A percentile compares a stretch with the other conserved stretches of the same genome.
phyloP scores from a whole-genome alignment of 2,888 invertebrate genomes.

The Perizoma flavofasciatum region DNA sequence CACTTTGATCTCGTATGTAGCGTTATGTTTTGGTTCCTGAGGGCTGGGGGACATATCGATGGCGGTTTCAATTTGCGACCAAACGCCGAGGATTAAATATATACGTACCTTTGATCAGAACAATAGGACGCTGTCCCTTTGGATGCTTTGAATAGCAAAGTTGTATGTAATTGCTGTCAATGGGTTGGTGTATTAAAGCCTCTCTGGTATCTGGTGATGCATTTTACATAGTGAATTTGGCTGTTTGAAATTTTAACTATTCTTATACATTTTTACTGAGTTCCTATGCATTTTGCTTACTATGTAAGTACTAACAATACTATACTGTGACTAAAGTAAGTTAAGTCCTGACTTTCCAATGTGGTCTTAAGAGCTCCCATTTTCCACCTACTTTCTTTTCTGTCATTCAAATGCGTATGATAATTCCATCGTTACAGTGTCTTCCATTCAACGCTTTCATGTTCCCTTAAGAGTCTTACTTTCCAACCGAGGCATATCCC shows the following conservation, averaged over 20 bases:
- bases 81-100: slow-evolving; percentile 57
- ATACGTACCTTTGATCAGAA: slow-evolving; percentile 38
- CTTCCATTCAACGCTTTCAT: slow-evolving; percentile 14
- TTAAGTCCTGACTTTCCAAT: too few species aligned
- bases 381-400: slow-evolving; percentile 13
- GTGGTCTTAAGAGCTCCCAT: too few species aligned
- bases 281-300: neutral
- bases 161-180: slow-evolving; percentile 20
- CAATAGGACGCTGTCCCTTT: slow-evolving; percentile 27
- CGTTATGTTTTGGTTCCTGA: slow-evolving; percentile 71
- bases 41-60: slow-evolving; percentile 57
- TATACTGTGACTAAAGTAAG: neutral
- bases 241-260: neutral
- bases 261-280: neutral
- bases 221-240: slow-evolving; percentile 3
- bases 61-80: slow-evolving; percentile 66
- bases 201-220: neutral
- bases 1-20: slow-evolving; percentile 71
- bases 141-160: slow-evolving; percentile 24
- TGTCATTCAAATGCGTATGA: slow-evolving; percentile 29
- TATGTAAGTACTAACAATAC: neutral
- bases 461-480: slow-evolving; percentile 21
- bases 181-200: slow-evolving; percentile 7
- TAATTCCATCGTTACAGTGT: slow-evolving; percentile 24
- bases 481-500: slow-evolving; percentile 14